Conservation (phyloP, 2,797 vertebrate species). For the Pogonophryne albipinna region DNA sequence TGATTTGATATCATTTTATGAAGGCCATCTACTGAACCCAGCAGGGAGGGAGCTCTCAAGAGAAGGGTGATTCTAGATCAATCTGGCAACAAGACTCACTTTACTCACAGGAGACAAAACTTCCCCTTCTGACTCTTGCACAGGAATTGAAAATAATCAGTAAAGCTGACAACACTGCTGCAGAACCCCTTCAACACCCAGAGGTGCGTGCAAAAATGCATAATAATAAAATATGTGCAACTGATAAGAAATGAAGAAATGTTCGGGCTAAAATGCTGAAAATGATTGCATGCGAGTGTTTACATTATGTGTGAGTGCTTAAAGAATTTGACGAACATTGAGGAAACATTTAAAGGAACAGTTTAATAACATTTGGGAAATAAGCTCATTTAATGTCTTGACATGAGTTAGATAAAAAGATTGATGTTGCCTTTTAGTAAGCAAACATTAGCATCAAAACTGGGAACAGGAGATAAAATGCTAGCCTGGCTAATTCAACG, state of each 20-base stretch:
- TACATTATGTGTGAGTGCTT: no score
- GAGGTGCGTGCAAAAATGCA: no score
- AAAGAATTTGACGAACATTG: not conserved
- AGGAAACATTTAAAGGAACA: not conserved
- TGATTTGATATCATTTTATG: slow-evolving; percentile 34
- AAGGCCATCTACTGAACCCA: slow-evolving; percentile 36
- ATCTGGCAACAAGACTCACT: slow-evolving; percentile 37
- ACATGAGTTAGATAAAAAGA: not conserved
- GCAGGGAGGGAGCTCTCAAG: slow-evolving; percentile 17
- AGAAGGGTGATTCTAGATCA: slow-evolving; percentile 49
- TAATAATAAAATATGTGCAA: not conserved
- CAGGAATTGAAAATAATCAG: slow-evolving; percentile 15
- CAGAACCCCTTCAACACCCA: not conserved
- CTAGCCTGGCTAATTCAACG: no score
- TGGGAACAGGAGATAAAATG: not conserved
- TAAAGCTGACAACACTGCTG: slow-evolving; percentile 3
- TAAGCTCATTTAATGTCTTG: not conserved
- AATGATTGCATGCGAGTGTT: not conserved
- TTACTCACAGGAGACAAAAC: not conserved
- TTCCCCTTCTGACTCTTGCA: not conserved
- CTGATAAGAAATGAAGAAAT: not conserved
- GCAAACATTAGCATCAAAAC: not conserved
- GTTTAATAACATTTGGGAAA: not conserved
- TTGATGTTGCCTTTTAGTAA: not conserved
- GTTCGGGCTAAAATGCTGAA: not conserved